Evolutionary conservation across 2,797 vertebrate species (phyloP).

Genomic region (Coilia nasus): DNA sequence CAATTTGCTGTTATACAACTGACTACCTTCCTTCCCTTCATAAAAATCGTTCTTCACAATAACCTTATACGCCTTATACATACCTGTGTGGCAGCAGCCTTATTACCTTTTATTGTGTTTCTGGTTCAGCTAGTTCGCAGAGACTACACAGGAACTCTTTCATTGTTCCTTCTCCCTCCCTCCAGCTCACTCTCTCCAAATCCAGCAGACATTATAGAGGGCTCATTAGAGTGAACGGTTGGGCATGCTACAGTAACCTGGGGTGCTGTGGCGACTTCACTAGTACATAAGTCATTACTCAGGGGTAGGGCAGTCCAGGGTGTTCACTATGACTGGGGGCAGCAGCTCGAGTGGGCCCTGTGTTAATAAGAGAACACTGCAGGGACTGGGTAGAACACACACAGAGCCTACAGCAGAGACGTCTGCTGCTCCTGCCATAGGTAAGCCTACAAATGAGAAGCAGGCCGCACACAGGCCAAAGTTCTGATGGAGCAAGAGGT

Average conservation of each 20-base stretch:
- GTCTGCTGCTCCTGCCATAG: conserved; percentile 70
- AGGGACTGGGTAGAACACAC: conserved; percentile 74
- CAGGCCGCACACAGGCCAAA: conserved; percentile 71
- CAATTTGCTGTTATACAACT: conserved; percentile 38
- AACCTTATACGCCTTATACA: conserved; percentile 36
- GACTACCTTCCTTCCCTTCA: conserved; percentile 39
- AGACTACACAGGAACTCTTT: conserved; percentile 27
- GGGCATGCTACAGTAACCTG: conserved; percentile 49
- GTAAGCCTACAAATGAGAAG: conserved; percentile 78
- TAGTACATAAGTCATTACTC: conserved; percentile 65
- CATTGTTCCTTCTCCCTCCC: not conserved
- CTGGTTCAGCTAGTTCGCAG: conserved; percentile 22
- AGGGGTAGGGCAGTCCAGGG: conserved; percentile 21
- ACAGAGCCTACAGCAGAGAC: conserved; percentile 68
- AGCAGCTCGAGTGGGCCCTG: conserved; percentile 50
- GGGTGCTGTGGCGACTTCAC: conserved; percentile 39
- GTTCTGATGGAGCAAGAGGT: conserved; percentile 65
- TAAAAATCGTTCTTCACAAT: conserved; percentile 45
- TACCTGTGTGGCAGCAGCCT: conserved; percentile 33
- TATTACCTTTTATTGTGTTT: conserved; percentile 41
- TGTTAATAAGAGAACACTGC: conserved; percentile 78
- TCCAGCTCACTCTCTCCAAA: conserved; percentile 39
- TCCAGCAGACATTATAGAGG: conserved; percentile 53
- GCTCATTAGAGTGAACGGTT: conserved; percentile 57
- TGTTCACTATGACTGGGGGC: conserved; percentile 7